These are phyloP conservation scores for Hydrolagus colliei DNA, from an alignment of 2,797 vertebrate genomes.

Conservation along the genomic window DNA sequence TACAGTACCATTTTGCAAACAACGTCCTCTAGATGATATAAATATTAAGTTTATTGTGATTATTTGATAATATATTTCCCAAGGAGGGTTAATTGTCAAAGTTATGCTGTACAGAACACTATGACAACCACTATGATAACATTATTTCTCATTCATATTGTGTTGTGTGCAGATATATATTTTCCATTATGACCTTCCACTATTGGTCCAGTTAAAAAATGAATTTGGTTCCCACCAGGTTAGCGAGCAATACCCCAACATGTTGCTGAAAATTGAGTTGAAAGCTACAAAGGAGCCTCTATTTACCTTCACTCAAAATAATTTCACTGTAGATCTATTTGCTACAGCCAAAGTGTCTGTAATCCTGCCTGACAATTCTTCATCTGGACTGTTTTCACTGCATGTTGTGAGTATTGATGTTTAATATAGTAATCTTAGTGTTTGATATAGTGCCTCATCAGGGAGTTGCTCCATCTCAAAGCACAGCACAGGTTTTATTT, in stretches of 20 bases:
- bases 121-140: too few species aligned
- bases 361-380: slow-evolving; percentile 6
- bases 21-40: not conserved
- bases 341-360: not conserved
- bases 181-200: too few species aligned
- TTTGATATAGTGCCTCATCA: not conserved
- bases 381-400: slow-evolving; percentile 8
- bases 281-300: not conserved
- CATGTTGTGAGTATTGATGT: not conserved
- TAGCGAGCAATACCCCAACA: not conserved
- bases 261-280: slow-evolving; percentile 10
- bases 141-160: not conserved
- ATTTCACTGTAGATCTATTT: not conserved
- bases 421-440: not conserved
- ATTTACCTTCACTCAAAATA: not conserved
- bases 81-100: not conserved
- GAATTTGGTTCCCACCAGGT: not conserved
- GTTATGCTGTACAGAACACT: not conserved
- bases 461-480: not conserved
- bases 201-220: not conserved
- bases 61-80: not conserved
- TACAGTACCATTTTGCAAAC: not conserved
- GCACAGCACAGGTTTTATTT: not conserved
- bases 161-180: not conserved
- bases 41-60: not conserved